A percentile compares a stretch with the other conserved stretches of the same genome.
Conservation (phyloP, 2,113 vertebrate genomes). For the Malurus alboscapulatus region DNA sequence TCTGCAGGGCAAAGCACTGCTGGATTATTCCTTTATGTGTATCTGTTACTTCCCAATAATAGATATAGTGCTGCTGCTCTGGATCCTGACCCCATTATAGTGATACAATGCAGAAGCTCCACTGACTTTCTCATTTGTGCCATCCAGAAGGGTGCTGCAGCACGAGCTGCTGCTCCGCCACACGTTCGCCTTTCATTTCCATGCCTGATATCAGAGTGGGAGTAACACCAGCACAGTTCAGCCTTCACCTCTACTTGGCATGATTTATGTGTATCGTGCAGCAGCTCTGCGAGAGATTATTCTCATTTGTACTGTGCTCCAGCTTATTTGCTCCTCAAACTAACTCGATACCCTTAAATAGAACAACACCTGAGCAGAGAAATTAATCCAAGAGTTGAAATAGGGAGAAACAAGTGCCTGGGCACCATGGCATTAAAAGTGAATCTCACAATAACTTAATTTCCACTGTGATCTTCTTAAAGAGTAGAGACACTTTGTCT, state of each 20-base stretch:
- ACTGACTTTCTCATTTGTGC: not conserved
- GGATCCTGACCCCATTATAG: not conserved
- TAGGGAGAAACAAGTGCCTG: not conserved
- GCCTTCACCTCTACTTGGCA: not conserved
- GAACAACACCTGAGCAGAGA: not conserved
- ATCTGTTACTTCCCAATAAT: not conserved
- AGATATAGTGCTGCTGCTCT: not conserved
- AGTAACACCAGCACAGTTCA: not conserved
- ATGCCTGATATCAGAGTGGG: not conserved
- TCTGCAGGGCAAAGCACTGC: not conserved
- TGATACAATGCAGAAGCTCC: not conserved
- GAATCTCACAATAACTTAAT: not conserved
- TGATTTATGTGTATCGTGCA: slow-evolving; percentile 36
- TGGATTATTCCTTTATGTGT: not conserved
- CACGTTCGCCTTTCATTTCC: not conserved
- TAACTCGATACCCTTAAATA: not conserved
- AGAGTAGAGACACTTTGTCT: not conserved
- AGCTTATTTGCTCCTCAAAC: not conserved
- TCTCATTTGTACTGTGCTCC: not conserved
- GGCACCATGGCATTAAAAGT: not conserved
- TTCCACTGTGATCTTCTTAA: not conserved
- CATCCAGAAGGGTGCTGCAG: not conserved
- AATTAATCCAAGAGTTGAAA: not conserved
- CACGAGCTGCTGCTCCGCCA: rapidly evolving
- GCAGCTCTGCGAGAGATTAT: not conserved